phyloP scores from a whole-genome alignment of 2,888 invertebrate species.

The Spodoptera exigua region DNA sequence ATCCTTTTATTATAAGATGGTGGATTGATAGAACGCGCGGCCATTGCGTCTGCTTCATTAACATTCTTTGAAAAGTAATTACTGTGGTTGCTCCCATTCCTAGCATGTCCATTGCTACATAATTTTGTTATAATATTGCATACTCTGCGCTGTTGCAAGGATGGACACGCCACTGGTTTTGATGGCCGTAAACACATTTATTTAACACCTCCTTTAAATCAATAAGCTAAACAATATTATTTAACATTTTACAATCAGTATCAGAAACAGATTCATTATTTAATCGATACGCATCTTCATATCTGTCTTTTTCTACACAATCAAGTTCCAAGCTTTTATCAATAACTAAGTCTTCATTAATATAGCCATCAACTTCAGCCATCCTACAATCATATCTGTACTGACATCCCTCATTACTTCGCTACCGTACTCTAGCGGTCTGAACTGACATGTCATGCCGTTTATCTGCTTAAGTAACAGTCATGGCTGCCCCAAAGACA shows the following conservation, averaged over 20 bases:
- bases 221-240: not conserved
- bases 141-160: conserved; percentile 39
- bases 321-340: too few relatives aligned
- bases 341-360: too few relatives aligned
- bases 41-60: conserved; percentile 43
- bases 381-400: too few relatives aligned
- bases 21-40: conserved; percentile 21
- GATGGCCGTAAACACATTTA: conserved; percentile 8
- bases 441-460: not conserved
- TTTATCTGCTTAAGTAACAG: not conserved
- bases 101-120: conserved; percentile 40
- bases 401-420: too few relatives aligned
- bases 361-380: too few relatives aligned
- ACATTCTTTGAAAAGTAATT: conserved; percentile 35
- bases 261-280: too few relatives aligned
- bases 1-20: conserved; percentile 50
- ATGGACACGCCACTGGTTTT: conserved; percentile 26
- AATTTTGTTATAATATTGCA: conserved; percentile 33
- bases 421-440: not conserved
- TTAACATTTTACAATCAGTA: too few relatives aligned
- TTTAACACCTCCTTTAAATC: conserved; percentile 8
- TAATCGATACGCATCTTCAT: too few relatives aligned
- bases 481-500: not conserved
- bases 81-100: conserved; percentile 49
- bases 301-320: too few relatives aligned